These are phyloP conservation scores for Enteromius treurensis DNA, from an alignment of 2,797 vertebrate species.

Conservation along the genomic window DNA sequence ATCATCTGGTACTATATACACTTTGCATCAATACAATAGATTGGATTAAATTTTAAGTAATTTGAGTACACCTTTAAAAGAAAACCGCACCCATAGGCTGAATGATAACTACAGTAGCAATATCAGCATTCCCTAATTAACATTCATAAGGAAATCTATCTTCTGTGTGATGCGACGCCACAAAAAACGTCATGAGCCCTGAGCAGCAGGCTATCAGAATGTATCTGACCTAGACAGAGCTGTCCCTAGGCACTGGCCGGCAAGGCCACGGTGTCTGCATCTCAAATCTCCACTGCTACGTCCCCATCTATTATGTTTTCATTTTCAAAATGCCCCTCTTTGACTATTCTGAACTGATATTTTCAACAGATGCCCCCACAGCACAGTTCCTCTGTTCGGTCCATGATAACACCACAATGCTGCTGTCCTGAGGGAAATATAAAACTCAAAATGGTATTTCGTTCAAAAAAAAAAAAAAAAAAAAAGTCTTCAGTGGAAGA, in stretches of 20 bases:
- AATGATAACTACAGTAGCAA: neutral
- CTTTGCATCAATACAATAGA: neutral
- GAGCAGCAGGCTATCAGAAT: conserved; percentile 31
- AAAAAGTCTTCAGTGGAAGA: neutral
- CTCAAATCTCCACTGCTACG: conserved; percentile 25
- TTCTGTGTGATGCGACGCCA: neutral
- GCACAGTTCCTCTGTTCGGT: neutral
- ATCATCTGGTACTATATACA: neutral
- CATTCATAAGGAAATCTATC: neutral
- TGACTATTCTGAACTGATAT: conserved; percentile 15
- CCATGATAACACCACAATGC: neutral
- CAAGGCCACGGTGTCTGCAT: conserved; percentile 31
- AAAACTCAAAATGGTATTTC: conserved; percentile 18
- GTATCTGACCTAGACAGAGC: conserved; percentile 28
- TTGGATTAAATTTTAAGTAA: neutral
- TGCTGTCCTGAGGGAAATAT: conserved; percentile 16
- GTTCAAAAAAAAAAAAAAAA: neutral
- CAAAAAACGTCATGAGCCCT: neutral
- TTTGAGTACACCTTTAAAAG: neutral
- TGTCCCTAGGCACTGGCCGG: conserved; percentile 31
- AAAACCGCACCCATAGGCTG: neutral
- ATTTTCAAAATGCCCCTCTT: neutral
- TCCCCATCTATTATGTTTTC: neutral
- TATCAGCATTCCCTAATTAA: neutral
- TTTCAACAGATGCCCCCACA: conserved; percentile 10